phyloP scores from a whole-genome alignment of 1,140 invertebrate species.

The Planococcus citri region DNA sequence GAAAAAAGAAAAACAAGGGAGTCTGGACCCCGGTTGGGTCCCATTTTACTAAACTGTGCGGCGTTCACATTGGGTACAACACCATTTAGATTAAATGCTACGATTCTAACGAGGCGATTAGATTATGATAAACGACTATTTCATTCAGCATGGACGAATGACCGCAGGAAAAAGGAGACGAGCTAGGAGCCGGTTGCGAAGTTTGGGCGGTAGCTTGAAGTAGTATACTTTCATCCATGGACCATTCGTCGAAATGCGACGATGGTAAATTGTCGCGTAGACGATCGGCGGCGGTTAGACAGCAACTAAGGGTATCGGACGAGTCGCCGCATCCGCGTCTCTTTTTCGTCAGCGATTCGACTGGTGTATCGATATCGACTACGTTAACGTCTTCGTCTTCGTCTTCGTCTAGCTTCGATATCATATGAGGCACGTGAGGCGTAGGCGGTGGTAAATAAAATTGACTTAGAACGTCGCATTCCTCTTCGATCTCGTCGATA shows the following conservation, averaged over 20 bases:
- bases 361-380: slow-evolving; percentile 27
- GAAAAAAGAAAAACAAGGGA: neutral
- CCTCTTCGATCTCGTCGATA: slow-evolving; percentile 45
- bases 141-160: slow-evolving; percentile 54
- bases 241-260: slow-evolving; percentile 5
- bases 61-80: too few species aligned
- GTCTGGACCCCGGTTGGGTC: too few species aligned
- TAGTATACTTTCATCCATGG: neutral
- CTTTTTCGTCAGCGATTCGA: slow-evolving; percentile 26
- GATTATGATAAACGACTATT: slow-evolving; percentile 50
- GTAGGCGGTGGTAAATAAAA: slow-evolving; percentile 57
- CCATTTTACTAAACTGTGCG: too few species aligned
- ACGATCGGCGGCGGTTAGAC: slow-evolving; percentile 9
- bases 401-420: slow-evolving; percentile 40
- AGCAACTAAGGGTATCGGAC: neutral
- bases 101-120: slow-evolving; percentile 54
- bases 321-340: slow-evolving; percentile 9
- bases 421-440: neutral
- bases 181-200: slow-evolving; percentile 22
- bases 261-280: neutral
- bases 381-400: slow-evolving; percentile 34
- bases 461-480: slow-evolving; percentile 47
- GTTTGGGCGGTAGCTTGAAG: neutral
- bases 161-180: slow-evolving; percentile 36
- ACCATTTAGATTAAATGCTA: slow-evolving; percentile 33